Percentiles rank a stretch among this genome's conserved stretches.
These are phyloP conservation scores for Cremastinae sp. DNA, from an alignment of 2,888 invertebrate species.

Conservation along the genomic window DNA sequence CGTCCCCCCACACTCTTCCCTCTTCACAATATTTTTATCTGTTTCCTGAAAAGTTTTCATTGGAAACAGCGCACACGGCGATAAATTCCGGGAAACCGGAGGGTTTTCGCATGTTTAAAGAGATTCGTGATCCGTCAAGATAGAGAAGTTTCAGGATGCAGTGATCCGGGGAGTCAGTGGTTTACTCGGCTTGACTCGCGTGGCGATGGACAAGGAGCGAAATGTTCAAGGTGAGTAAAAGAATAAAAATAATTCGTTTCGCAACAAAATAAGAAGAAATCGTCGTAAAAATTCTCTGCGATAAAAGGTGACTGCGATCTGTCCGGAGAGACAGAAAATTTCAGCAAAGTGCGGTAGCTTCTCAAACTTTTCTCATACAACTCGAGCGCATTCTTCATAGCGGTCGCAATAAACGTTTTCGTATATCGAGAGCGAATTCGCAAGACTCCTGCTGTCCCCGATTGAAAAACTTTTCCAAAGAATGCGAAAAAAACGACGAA, in stretches of 20 bases:
- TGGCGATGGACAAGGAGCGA: constrained; percentile 77
- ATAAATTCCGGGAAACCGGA: constrained; percentile 17
- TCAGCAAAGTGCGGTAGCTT: too few relatives aligned
- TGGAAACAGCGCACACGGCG: constrained; percentile 16
- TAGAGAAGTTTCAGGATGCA: constrained; percentile 73
- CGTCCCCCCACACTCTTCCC: too few relatives aligned
- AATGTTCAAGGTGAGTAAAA: constrained; percentile 73
- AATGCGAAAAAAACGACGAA: too few relatives aligned
- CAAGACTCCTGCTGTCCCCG: too few relatives aligned
- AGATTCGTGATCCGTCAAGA: constrained; percentile 58
- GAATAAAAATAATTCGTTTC: neutral
- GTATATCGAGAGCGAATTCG: too few relatives aligned
- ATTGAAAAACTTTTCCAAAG: too few relatives aligned
- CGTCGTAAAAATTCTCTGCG: neutral
- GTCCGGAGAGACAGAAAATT: too few relatives aligned
- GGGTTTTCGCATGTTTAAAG: constrained; percentile 36
- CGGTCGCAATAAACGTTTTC: too few relatives aligned
- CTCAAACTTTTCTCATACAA: too few relatives aligned
- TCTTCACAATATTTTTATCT: neutral
- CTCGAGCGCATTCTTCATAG: too few relatives aligned
- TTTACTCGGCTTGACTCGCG: constrained; percentile 63
- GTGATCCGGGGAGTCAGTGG: constrained; percentile 69
- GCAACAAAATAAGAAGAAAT: neutral
- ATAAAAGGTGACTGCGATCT: neutral
- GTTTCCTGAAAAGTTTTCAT: constrained; percentile 24